These are phyloP conservation scores for Coronaproctus castanopsis DNA, from an alignment of 2,888 invertebrate species.

Conservation along the genomic window DNA sequence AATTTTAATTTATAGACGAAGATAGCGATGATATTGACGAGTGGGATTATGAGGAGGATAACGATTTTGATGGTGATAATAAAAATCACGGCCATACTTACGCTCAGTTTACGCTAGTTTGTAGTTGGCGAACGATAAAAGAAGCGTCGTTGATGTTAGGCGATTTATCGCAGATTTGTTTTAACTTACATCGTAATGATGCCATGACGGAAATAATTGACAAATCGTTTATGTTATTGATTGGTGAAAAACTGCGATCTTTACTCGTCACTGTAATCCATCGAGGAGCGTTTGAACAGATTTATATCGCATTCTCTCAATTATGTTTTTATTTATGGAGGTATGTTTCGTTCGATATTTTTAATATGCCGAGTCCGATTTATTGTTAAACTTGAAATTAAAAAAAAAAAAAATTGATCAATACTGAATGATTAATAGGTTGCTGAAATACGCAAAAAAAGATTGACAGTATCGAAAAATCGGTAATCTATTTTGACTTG, in stretches of 20 bases:
- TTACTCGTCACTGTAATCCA: conserved; percentile 63
- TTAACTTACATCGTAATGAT: conserved; percentile 26
- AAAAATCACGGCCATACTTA: conserved; percentile 30
- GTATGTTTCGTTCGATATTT: conserved; percentile 21
- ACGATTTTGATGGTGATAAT: conserved; percentile 22
- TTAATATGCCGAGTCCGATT: no score
- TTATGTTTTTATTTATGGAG: conserved; percentile 49
- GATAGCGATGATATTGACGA: not conserved
- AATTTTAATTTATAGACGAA: no score
- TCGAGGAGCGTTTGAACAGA: conserved; percentile 92
- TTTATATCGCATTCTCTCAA: conserved; percentile 66
- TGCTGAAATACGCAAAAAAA: no score
- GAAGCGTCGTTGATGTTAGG: conserved; percentile 55
- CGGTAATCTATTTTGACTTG: no score
- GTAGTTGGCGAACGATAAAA: conserved; percentile 85
- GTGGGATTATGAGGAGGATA: not conserved
- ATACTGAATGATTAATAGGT: no score
- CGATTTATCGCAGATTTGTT: conserved; percentile 35
- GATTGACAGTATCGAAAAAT: no score
- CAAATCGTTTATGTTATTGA: conserved; percentile 30
- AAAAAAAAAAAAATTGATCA: no score
- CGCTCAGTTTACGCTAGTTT: conserved; percentile 72
- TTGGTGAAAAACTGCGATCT: conserved; percentile 45
- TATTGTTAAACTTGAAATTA: no score
- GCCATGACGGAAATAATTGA: not conserved